Evolutionary conservation across 1,140 invertebrate species (phyloP), one percentile per base, ranked within the genome.

Genomic region (Brachionus sp.): DNA sequence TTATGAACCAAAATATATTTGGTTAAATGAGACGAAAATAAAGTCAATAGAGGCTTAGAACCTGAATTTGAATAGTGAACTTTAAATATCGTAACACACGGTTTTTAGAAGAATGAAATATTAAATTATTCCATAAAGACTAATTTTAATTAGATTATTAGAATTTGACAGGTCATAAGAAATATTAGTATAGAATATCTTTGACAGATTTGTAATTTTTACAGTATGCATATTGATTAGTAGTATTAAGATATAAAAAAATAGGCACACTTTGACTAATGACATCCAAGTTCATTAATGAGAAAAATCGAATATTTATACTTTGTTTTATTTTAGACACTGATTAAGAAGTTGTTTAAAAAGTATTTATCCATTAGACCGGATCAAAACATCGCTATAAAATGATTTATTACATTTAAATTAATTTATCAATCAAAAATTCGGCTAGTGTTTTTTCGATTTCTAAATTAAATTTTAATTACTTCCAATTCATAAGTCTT

Each of bases 141-240:
- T 70, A 16, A 70, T 70, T 70, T 70, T 70, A 70, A 70, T 70
- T 70, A 70, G n/a, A 39, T 70, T 39, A 70, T 70, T 70, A 19
- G 66, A 70, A 39, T 70, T 70, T 70, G 66, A 70, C 66, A 70
- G 66, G 66, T 70, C 66, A 70, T 70, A 16, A 39, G 66, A 70
- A 70, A 70, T 37, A 39, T 70, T 70, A 70, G 35, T 16, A 70
- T 16, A 70, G n/a, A 70, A 68, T 70, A 70, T 70, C 35, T 70
- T 39, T 70, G 66, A 70, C 66, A 70, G 66, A 70, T 70, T 70
- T 70, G 39, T 19, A n/a, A 70, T 70, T 37, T 57, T 50, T 50
- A 50, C 44, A 50, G 10, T 50, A 12, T 5, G 44, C 44, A 50
- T 13, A 50, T 50, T 46, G 10, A 16, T 50, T 50, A 10, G 12